Conservation (phyloP, 2,797 vertebrate genomes). For the Urosaurus nigricauda region DNA sequence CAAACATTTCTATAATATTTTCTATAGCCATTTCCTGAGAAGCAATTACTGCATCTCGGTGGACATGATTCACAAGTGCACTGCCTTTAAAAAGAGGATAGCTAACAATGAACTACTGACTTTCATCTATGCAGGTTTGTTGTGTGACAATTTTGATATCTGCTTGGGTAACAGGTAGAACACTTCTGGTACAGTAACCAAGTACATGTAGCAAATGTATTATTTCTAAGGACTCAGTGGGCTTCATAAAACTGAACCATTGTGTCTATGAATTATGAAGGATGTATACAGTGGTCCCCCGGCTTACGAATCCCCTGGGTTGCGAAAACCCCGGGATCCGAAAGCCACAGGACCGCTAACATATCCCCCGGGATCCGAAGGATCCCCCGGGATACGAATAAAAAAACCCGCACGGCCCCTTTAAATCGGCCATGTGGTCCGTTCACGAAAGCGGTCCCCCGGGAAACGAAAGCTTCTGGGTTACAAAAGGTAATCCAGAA, state of each 20-base stretch:
- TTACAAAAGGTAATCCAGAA: too few species aligned
- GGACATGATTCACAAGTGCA: neutral
- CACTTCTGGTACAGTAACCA: neutral
- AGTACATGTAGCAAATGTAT: neutral
- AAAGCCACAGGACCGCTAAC: too few species aligned
- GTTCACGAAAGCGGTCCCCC: too few species aligned
- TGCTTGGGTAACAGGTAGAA: neutral
- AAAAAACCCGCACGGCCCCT: too few species aligned
- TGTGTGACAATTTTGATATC: neutral
- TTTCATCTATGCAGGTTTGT: constrained; percentile 5
- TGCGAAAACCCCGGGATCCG: too few species aligned
- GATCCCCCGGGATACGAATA: too few species aligned
- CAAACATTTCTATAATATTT: constrained; percentile 28
- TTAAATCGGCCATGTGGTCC: too few species aligned
- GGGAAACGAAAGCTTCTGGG: too few species aligned
- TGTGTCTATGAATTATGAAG: neutral
- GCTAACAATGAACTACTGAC: neutral
- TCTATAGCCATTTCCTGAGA: neutral
- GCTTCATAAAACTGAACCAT: neutral
- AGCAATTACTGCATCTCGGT: neutral
- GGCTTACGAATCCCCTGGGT: too few species aligned
- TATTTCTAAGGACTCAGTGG: neutral
- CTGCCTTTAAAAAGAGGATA: neutral
- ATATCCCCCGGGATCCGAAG: too few species aligned
- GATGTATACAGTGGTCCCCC: too few species aligned